Base-by-base conservation (phyloP, 2,113 vertebrate species). In the Datnioides undecimradiatus region DNA sequence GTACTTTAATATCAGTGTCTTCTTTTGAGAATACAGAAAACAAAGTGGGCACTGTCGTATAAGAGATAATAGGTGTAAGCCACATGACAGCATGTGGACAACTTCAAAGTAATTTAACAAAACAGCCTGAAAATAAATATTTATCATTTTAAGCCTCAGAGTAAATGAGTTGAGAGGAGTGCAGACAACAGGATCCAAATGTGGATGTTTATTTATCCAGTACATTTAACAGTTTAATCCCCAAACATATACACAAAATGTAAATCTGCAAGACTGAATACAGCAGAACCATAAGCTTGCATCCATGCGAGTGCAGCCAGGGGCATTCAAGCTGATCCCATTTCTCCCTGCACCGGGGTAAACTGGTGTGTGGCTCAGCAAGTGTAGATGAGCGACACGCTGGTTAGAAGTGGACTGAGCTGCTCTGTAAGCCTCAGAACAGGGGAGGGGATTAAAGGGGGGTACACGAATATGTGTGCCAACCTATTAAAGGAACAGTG, bases 401-500 rank as follows among this genome's bases (percentile, higher is more conserved):
- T 87, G 82, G 80, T 59, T 67, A 43, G 66, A 80, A 60, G 73
- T 70, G 70, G 64, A 71, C 76, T 73, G 67, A 84, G 76, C 88
- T 84, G 81, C 76, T 74, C 73, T 73, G 38, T 83, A 91, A 89
- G 80, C 80, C 70, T 63, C 5, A 36, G 25, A 73, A 85, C 72
- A 69, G 74, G 52, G 64, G 71, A 58, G 63, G 64, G 66, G 83
- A 86, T 88, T 91, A 85, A 49, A 17, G 51, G 60, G 52, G 69
- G 46, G 36, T 21, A 31, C 57, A 59, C 29, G 14, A 68, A 81
- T 78, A 88, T 90, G 77, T 86, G 88, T 91, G 91, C 87, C 90
- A 92, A 87, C 64, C 78, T 88, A 86, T 92, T 90, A 90, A 92
- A 92, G 90, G 55, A 77, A 88, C 85, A 76, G 82, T 21, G 40